A percentile compares a stretch with the other conserved stretches of the same genome.
Conservation (phyloP, 1,140 invertebrate species). For the Seison nebaliae region DNA sequence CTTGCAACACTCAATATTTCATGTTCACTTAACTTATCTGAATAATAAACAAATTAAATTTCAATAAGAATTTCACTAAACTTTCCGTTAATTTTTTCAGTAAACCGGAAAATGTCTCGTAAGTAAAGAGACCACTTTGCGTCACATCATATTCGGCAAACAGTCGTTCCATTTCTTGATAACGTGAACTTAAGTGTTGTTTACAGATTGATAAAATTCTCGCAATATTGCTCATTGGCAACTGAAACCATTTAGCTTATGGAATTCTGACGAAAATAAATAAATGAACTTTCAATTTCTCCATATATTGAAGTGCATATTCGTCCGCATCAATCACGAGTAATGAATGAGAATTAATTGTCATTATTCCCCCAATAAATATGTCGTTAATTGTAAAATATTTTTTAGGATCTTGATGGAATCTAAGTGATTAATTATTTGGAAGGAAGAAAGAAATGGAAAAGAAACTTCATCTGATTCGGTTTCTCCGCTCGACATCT, state of each 20-base stretch:
- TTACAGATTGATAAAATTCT: too few relatives aligned
- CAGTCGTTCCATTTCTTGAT: not conserved
- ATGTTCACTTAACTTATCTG: too few relatives aligned
- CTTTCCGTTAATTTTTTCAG: too few relatives aligned
- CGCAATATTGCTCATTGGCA: not conserved
- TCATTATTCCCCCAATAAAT: constrained; percentile 46
- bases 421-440: too few relatives aligned
- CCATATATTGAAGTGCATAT: constrained; percentile 59
- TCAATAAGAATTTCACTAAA: too few relatives aligned
- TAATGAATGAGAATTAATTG: constrained; percentile 48
- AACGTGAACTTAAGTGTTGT: too few relatives aligned
- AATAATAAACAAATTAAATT: too few relatives aligned
- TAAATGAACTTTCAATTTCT: constrained; percentile 37
- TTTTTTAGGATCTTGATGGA: too few relatives aligned
- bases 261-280: not conserved
- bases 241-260: not conserved
- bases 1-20: too few relatives aligned
- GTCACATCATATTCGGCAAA: not conserved
- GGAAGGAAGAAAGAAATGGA: constrained; percentile 37
- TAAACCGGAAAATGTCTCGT: not conserved
- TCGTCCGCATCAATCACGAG: constrained; percentile 49
- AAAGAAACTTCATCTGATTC: constrained; percentile 33
- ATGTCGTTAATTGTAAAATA: constrained; percentile 47
- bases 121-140: not conserved
- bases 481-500: constrained; percentile 42